A percentile compares a stretch with the other conserved stretches of the same genome.
phyloP scores from a whole-genome alignment of 2,113 vertebrate species.

The Bombycilla garrulus region DNA sequence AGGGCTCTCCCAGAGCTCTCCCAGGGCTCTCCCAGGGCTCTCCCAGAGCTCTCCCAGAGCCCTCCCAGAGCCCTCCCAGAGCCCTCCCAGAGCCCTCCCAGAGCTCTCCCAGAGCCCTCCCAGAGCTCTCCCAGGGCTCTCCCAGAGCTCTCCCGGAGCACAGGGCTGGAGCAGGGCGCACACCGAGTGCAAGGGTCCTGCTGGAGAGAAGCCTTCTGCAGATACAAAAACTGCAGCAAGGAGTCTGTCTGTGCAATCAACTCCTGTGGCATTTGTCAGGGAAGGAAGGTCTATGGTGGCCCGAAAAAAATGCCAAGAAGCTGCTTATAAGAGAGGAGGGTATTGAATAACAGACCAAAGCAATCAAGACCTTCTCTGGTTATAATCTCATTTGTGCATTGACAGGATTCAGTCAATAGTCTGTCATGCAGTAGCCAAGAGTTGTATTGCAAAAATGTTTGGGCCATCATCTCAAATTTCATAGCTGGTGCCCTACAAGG shows the following conservation, averaged over 20 bases:
- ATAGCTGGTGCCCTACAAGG: slow-evolving; percentile 38
- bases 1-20: not conserved
- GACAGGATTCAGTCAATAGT: slow-evolving; percentile 57
- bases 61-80: too few relatives aligned
- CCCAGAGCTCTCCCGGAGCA: too few relatives aligned
- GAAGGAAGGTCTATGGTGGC: not conserved
- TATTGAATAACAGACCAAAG: slow-evolving; percentile 53
- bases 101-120: not conserved
- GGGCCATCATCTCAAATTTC: slow-evolving; percentile 21
- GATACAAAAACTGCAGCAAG: not conserved
- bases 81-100: not conserved
- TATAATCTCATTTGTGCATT: slow-evolving; percentile 57
- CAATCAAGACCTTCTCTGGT: slow-evolving; percentile 19
- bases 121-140: too few relatives aligned
- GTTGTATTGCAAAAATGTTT: slow-evolving; percentile 27
- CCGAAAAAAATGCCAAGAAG: not conserved
- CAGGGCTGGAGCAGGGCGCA: not conserved
- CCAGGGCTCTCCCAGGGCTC: not conserved
- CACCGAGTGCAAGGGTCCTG: not conserved
- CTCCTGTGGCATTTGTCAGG: not conserved
- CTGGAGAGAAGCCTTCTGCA: not conserved
- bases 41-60: not conserved
- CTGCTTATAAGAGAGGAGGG: not conserved
- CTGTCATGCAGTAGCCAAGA: slow-evolving; percentile 9
- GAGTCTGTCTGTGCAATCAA: not conserved